Evolutionary conservation across 2,113 vertebrate genomes (phyloP), one percentile per base, ranked within the genome.

Genomic region (Prunella fulvescens): DNA sequence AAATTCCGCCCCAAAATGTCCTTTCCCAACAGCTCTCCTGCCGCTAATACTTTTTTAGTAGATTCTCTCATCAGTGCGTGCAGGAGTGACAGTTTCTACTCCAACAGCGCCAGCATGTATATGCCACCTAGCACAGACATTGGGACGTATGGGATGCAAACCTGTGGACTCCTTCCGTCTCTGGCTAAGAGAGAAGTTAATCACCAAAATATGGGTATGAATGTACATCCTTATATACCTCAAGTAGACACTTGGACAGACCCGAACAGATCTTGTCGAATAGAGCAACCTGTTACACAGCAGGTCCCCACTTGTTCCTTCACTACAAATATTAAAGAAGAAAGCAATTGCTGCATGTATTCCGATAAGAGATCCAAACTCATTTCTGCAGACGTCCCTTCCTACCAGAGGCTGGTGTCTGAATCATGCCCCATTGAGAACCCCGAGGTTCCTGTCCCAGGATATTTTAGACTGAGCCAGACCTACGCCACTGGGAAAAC

Each of bases 91-190:
- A 99, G 98, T 98, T 99, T 99, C 97, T 99, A 99, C 98, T 99
- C 99, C 96, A 98, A 98, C 98, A 99, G 98, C 99, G 98, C 98
- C 99, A 99, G 98, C 98, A 99, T 99, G 99, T 99, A 99, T 98
- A 99, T 99, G 99, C 98, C 98, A 98, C 98, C 99, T 97, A 99
- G 98, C 98, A 97, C 99, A 98, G 99, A 99, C 97, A 98, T 99
- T 98, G 99, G 99, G 98, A 99, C 98, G 98, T 99, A 99, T 98
- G 99, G 99, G 98, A 99, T 99, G 99, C 99, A 99, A 99, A 99
- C 99, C 98, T 99, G 99, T 99, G 99, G 99, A 99, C 99, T 99
- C 92, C 98, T 99, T 98, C 99, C 99, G 98, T 99, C 99, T 98
- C 99, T 99, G 98, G 98, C 99, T 98, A 99, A 99, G 98, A 98